Conservation (phyloP, 2,888 invertebrate species). For the Embidobia sp. region DNA sequence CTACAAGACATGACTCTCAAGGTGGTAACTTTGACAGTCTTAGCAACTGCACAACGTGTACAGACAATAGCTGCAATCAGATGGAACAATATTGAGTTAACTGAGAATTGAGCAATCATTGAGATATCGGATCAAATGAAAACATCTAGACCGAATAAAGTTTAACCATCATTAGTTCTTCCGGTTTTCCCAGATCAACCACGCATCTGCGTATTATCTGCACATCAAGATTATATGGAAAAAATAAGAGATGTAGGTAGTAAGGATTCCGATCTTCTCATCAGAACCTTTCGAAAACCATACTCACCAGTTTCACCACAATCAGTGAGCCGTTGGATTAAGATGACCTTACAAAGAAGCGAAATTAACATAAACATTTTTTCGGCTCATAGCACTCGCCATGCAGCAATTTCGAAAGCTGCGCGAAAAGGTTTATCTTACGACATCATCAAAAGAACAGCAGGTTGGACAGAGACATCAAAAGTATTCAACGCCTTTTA, state of each 20-base stretch:
- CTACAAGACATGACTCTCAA: not conserved
- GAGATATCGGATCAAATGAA: constrained; percentile 2
- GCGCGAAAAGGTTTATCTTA: too few species aligned
- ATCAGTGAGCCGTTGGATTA: too few species aligned
- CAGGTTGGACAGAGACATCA: too few species aligned
- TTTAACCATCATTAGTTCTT: not conserved
- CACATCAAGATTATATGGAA: not conserved
- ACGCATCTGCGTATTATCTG: not conserved
- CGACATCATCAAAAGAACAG: too few species aligned
- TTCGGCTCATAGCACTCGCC: too few species aligned
- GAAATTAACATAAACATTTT: too few species aligned
- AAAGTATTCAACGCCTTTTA: too few species aligned
- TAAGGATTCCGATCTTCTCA: too few species aligned
- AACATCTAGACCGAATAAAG: constrained; percentile 1
- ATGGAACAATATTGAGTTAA: not conserved
- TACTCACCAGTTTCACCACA: too few species aligned
- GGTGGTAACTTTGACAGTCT: not conserved
- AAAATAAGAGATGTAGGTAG: not conserved
- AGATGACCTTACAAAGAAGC: too few species aligned
- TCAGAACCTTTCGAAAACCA: too few species aligned
- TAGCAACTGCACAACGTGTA: not conserved
- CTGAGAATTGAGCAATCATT: not conserved
- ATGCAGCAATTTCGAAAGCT: too few species aligned
- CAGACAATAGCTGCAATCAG: not conserved
- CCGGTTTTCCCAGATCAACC: not conserved